phyloP scores from a whole-genome alignment of 2,113 vertebrate genomes.

The Chaenogobius annularis region DNA sequence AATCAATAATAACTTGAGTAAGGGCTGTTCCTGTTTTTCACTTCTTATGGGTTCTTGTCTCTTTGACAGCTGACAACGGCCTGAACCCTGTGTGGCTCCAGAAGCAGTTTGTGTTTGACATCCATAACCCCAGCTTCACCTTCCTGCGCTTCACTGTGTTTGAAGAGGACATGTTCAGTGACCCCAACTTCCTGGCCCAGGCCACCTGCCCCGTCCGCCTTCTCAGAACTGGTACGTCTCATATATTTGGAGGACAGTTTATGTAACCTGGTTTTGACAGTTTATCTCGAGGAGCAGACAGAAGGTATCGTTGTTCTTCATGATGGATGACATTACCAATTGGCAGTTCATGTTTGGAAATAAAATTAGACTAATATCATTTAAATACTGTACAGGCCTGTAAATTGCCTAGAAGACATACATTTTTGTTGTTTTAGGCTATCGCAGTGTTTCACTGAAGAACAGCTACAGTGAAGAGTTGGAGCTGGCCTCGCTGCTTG shows the following conservation, averaged over 20 bases:
- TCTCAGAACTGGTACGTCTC: conserved; percentile 79
- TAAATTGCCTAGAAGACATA: not conserved
- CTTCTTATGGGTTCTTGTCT: too few relatives aligned
- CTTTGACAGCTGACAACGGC: conserved; percentile 80
- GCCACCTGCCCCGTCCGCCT: conserved; percentile 82
- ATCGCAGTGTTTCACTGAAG: conserved; percentile 81
- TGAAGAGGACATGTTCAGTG: conserved; percentile 90
- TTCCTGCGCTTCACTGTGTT: conserved; percentile 85
- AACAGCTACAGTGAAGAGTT: conserved; percentile 88
- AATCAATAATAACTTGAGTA: not conserved
- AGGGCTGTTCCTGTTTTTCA: not conserved
- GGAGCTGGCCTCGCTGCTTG: conserved; percentile 81
- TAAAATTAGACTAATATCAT: too few relatives aligned
- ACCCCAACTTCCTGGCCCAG: conserved; percentile 88
- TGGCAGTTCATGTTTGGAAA: not conserved
- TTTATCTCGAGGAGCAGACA: not conserved
- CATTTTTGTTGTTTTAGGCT: conserved; percentile 68
- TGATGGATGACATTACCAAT: not conserved
- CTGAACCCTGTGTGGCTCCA: conserved; percentile 85
- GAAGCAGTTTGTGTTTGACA: conserved; percentile 85
- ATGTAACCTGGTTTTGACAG: not conserved
- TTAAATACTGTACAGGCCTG: too few relatives aligned
- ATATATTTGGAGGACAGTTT: not conserved
- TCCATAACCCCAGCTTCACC: conserved; percentile 84
- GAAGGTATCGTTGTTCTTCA: too few relatives aligned